Evolutionary conservation across 1,140 invertebrate genomes (phyloP), one percentile per base, ranked within the genome.

Genomic region (Rhynchophorus ferrugineus): DNA sequence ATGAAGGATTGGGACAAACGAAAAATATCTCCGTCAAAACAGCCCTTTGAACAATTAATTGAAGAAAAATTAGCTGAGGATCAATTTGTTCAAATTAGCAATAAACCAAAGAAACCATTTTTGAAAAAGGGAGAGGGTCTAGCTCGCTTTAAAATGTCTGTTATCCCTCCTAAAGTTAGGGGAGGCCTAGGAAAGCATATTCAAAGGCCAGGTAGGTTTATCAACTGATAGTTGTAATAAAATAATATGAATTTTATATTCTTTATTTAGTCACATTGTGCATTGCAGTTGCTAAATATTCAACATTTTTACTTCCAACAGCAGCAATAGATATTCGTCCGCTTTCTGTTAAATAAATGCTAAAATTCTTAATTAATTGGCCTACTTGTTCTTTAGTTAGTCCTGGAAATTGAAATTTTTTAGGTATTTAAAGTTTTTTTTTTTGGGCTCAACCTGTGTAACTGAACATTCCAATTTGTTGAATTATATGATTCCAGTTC

Each of bases 391-490:
- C 42, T 24, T 16, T n/a, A 2, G 11, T 57, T 22, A 60, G 18
- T 2, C 54, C 58, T 37, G 95, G 98, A 71, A 84, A 99, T 71
- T 94, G 98, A 75, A 99, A 75, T 99, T 95, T 69, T 98, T 85
- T 43, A 91, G 95, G 66, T 98, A 95, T 71, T 99, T 95, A 20
- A 68, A 95, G 96, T 70, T 99, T 98, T 76, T 98, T 95, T 69
- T 98, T 84, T 43, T 91, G 94, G 67, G 98, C 95, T 95, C 95
- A 63, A 89, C 53, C 54, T 36, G 95, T 98, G 71, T 83, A 99
- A 71, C 95, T 98, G 75, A 99, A 99, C 96, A 99, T 99, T 68
- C 96, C 96, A 70, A 98, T 99, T 75, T 99, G 96, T 68, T 98
- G 85, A 42, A 91, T 95, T 66, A 99, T 96, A 71, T 99, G 96